A percentile compares a stretch with the other conserved stretches of the same genome.
phyloP scores from a whole-genome alignment of 53 echinoderm and acorn worm genomes.

The Paelopatides confundens region DNA sequence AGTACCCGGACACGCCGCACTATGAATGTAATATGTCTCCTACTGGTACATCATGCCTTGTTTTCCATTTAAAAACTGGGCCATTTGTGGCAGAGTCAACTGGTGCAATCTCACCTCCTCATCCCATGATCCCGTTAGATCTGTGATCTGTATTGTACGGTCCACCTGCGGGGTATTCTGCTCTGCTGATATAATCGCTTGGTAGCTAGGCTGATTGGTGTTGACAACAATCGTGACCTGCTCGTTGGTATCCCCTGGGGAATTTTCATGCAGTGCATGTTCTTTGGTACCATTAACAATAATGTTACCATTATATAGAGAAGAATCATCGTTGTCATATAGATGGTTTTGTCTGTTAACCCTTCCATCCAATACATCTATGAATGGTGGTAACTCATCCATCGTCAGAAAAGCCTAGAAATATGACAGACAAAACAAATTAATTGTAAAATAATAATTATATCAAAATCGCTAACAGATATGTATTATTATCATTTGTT shows the following conservation, averaged over 20 bases:
- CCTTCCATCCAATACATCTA: background rate
- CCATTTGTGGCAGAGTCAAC: too few species aligned
- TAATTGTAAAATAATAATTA: too few species aligned
- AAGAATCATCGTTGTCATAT: background rate
- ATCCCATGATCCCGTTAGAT: slow-evolving; percentile 23
- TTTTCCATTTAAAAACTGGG: too few species aligned
- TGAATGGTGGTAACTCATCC: background rate
- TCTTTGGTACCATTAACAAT: background rate
- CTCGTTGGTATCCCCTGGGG: background rate
- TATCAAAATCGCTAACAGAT: too few species aligned
- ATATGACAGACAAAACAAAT: too few species aligned
- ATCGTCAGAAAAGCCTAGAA: slow-evolving; percentile 22
- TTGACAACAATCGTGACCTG: background rate
- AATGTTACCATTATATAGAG: background rate
- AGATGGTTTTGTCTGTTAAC: background rate
- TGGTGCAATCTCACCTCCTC: slow-evolving; percentile 32
- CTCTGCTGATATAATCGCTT: background rate
- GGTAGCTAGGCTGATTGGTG: background rate
- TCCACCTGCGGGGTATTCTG: background rate
- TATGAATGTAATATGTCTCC: too few species aligned
- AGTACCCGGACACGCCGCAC: too few species aligned
- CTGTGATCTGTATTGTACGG: slow-evolving; percentile 5
- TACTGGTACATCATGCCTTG: too few species aligned
- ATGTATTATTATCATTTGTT: too few species aligned
- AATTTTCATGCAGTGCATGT: background rate